phyloP scores from a whole-genome alignment of 2,113 vertebrate genomes.

The Semnornis frantzii region DNA sequence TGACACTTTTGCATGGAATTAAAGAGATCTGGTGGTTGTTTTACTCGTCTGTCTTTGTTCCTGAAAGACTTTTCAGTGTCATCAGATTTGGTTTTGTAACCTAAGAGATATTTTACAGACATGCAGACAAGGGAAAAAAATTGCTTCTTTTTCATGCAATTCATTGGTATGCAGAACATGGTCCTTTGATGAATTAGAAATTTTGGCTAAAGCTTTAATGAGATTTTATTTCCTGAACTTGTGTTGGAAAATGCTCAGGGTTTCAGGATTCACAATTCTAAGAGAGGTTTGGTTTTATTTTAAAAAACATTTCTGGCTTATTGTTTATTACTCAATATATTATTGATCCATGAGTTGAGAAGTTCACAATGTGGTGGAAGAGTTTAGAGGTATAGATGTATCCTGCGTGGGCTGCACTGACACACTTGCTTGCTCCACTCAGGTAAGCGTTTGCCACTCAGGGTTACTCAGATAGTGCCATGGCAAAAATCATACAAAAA shows the following conservation, averaged over 20 bases:
- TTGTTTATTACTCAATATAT: neutral
- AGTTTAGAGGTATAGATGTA: slow-evolving; percentile 1
- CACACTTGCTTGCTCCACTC: neutral
- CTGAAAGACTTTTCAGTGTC: slow-evolving; percentile 69
- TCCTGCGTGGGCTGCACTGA: neutral
- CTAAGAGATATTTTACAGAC: slow-evolving; percentile 57
- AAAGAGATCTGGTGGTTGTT: slow-evolving; percentile 62
- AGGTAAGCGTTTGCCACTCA: neutral
- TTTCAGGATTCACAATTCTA: neutral
- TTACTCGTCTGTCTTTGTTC: slow-evolving; percentile 61
- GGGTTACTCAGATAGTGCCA: fast-evolving
- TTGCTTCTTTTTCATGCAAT: neutral
- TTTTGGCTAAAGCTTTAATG: slow-evolving; percentile 65
- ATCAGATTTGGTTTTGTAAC: slow-evolving; percentile 62
- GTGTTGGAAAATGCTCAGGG: neutral
- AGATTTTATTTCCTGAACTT: slow-evolving; percentile 55
- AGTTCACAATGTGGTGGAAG: neutral
- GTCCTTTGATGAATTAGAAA: slow-evolving; percentile 61
- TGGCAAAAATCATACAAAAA: neutral
- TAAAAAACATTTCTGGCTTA: neutral
- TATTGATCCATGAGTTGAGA: slow-evolving; percentile 7
- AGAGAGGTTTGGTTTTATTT: neutral
- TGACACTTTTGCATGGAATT: slow-evolving; percentile 71
- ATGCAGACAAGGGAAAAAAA: slow-evolving; percentile 19
- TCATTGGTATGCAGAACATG: slow-evolving; percentile 61